phyloP scores from a whole-genome alignment of 2,797 vertebrate species.

The Girardinus metallicus region DNA sequence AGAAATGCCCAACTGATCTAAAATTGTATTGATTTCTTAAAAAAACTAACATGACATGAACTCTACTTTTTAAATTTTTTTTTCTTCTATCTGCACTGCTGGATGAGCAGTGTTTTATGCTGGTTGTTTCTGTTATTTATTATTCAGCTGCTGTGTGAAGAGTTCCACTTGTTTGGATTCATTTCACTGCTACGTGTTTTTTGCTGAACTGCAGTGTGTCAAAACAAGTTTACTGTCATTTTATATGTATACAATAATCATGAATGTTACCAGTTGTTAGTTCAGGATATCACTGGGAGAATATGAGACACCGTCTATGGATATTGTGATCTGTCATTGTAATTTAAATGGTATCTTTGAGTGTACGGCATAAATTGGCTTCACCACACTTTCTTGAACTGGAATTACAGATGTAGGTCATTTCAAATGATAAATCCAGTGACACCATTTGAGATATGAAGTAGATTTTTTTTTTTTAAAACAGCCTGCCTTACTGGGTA shows the following conservation, averaged over 20 bases:
- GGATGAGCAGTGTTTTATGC: neutral
- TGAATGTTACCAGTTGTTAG: neutral
- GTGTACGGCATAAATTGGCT: neutral
- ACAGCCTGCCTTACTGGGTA: neutral
- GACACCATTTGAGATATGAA: neutral
- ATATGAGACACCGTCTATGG: neutral
- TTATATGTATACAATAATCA: neutral
- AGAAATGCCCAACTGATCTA: neutral
- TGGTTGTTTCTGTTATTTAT: neutral
- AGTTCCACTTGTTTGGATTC: neutral
- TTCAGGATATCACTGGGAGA: neutral
- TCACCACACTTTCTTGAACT: neutral
- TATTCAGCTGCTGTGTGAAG: neutral
- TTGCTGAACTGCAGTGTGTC: neutral
- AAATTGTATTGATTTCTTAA: neutral
- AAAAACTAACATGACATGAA: neutral
- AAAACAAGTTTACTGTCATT: neutral
- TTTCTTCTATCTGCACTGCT: neutral
- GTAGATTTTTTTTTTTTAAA: neutral
- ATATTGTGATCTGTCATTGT: neutral
- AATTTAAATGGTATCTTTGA: neutral
- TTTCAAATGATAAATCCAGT: neutral
- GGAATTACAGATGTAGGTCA: neutral
- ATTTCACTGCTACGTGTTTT: neutral
- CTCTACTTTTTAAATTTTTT: neutral